Evolutionary conservation across 2,888 invertebrate species (phyloP).

Genomic region (Athetis lepigone): DNA sequence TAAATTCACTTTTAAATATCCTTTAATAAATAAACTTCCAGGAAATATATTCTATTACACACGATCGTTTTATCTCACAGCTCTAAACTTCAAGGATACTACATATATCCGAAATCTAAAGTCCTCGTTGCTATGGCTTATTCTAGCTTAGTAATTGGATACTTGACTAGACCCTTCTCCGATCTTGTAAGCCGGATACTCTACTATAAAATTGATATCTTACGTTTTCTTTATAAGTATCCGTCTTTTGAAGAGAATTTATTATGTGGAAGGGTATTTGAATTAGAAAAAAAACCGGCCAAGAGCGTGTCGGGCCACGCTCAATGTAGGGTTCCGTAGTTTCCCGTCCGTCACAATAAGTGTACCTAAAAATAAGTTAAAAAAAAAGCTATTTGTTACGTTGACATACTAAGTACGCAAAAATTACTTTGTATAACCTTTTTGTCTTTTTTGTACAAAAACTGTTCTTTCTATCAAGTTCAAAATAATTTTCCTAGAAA

Average conservation of each 20-base stretch:
- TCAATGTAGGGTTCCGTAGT: no score
- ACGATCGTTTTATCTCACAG: conserved; percentile 10
- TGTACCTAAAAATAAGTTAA: no score
- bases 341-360: no score
- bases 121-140: conserved; percentile 42
- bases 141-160: conserved; percentile 46
- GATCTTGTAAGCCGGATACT: neutral
- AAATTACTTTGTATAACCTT: no score
- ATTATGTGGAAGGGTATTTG: neutral
- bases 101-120: conserved; percentile 9
- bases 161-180: conserved; percentile 22
- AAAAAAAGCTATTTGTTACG: no score
- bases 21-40: neutral
- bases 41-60: neutral
- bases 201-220: conserved; percentile 8
- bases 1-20: no score
- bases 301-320: neutral
- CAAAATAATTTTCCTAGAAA: no score
- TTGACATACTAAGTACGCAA: no score
- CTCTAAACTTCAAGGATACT: conserved; percentile 15
- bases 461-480: no score
- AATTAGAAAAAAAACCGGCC: neutral
- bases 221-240: neutral
- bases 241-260: neutral
- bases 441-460: no score